A percentile compares a stretch with the other conserved stretches of the same genome.
These are phyloP conservation scores for Endotricha flammealis DNA, from an alignment of 2,888 invertebrate genomes.

Conservation along the genomic window DNA sequence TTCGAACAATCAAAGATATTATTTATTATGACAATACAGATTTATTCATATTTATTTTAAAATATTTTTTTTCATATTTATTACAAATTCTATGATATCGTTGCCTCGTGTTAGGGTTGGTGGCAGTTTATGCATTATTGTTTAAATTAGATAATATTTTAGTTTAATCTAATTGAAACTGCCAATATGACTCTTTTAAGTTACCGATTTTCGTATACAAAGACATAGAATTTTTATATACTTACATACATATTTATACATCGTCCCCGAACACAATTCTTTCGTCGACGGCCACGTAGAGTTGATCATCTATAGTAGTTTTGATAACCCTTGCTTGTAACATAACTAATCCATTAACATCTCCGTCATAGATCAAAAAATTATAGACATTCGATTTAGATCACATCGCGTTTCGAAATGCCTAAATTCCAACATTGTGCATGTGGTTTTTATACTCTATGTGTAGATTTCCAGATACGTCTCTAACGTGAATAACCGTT, in stretches of 20 bases:
- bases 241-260: slow-evolving; percentile 39
- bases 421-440: slow-evolving; percentile 37
- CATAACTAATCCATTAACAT: slow-evolving; percentile 72
- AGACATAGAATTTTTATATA: slow-evolving; percentile 53
- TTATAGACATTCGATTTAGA: slow-evolving; percentile 17
- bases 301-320: slow-evolving; percentile 49
- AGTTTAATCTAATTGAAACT: slow-evolving; percentile 51
- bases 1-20: slow-evolving; percentile 58
- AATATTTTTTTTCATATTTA: slow-evolving; percentile 55
- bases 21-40: slow-evolving; percentile 56
- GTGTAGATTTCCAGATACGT: slow-evolving; percentile 37
- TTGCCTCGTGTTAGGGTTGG: slow-evolving; percentile 53
- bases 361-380: slow-evolving; percentile 37
- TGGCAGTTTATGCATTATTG: slow-evolving; percentile 54
- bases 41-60: slow-evolving; percentile 56
- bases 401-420: slow-evolving; percentile 24
- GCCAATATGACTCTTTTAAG: slow-evolving; percentile 63
- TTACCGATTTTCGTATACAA: slow-evolving; percentile 69
- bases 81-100: slow-evolving; percentile 51
- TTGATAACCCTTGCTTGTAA: slow-evolving; percentile 78
- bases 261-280: slow-evolving; percentile 33
- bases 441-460: slow-evolving; percentile 42
- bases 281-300: slow-evolving; percentile 34
- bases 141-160: slow-evolving; percentile 46
- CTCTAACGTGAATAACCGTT: slow-evolving; percentile 53